Conservation (phyloP, 1,140 invertebrate genomes). For the Dinoponera quadriceps region DNA sequence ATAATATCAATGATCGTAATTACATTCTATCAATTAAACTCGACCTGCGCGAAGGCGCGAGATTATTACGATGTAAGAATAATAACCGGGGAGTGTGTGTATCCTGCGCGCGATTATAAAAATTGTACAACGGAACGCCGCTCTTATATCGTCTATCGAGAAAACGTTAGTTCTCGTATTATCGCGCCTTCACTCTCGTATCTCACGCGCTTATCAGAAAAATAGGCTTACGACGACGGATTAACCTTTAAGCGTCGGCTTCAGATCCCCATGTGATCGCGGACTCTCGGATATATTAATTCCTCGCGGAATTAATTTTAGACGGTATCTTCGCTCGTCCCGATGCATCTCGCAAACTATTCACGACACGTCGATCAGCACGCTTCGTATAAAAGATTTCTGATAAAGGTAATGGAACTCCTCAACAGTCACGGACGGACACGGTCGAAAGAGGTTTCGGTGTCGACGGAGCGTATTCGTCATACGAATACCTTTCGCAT, state of each 20-base stretch:
- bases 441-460: too few species aligned
- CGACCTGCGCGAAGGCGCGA: constrained; percentile 22
- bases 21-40: constrained; percentile 45
- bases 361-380: constrained; percentile 3
- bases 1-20: constrained; percentile 40
- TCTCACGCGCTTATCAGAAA: constrained; percentile 44
- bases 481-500: too few species aligned
- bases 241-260: constrained; percentile 40
- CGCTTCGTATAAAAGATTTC: constrained; percentile 16
- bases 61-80: constrained; percentile 22
- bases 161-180: constrained; percentile 10
- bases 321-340: constrained; percentile 27
- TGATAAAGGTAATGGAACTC: constrained; percentile 16
- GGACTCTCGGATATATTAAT: constrained; percentile 1
- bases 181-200: constrained; percentile 29
- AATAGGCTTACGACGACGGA: constrained; percentile 40
- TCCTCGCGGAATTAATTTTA: constrained; percentile 38
- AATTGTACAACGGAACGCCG: constrained; percentile 36
- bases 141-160: constrained; percentile 15
- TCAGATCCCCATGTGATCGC: constrained; percentile 21
- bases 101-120: constrained; percentile 26
- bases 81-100: constrained; percentile 20
- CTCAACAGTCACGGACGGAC: neutral
- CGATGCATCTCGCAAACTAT: constrained; percentile 4
- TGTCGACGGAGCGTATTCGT: too few species aligned